Conservation (phyloP, 2,888 invertebrate species). For the Argyresthia goedartella region DNA sequence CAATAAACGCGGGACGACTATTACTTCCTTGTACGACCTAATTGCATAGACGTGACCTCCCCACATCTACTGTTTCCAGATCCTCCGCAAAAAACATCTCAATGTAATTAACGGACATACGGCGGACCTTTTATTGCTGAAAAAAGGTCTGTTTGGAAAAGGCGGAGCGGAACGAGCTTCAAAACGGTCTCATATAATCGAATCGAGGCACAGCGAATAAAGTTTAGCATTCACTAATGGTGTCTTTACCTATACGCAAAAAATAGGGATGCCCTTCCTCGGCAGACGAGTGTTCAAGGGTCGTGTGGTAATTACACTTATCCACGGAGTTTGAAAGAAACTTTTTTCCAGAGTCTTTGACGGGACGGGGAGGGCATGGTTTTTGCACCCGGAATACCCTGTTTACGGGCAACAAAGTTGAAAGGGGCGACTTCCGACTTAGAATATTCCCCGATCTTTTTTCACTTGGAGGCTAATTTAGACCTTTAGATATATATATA, state of each 20-base stretch:
- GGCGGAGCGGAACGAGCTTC: no score
- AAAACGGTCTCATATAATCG: no score
- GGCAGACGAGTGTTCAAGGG: neutral
- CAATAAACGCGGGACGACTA: slow-evolving; percentile 14
- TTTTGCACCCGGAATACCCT: slow-evolving; percentile 11
- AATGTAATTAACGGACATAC: neutral
- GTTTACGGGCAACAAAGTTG: slow-evolving; percentile 16
- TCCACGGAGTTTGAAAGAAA: slow-evolving; percentile 11
- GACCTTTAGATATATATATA: no score
- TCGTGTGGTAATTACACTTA: slow-evolving; percentile 14
- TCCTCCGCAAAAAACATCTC: neutral
- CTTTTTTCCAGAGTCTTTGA: slow-evolving; percentile 17
- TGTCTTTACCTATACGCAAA: slow-evolving; percentile 1
- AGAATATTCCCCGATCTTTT: slow-evolving; percentile 15
- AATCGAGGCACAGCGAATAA: no score
- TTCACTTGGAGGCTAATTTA: neutral
- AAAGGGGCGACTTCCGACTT: slow-evolving; percentile 16
- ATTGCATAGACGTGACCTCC: slow-evolving; percentile 16
- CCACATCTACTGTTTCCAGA: slow-evolving; percentile 8
- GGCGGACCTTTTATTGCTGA: neutral
- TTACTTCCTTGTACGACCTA: slow-evolving; percentile 13
- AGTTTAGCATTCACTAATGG: neutral
- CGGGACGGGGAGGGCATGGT: slow-evolving; percentile 12
- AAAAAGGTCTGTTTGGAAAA: neutral
- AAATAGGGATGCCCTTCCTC: neutral